A percentile compares a stretch with the other conserved stretches of the same genome.
Evolutionary conservation across 2,888 invertebrate species (phyloP).

Genomic region (Protonemura montana): DNA sequence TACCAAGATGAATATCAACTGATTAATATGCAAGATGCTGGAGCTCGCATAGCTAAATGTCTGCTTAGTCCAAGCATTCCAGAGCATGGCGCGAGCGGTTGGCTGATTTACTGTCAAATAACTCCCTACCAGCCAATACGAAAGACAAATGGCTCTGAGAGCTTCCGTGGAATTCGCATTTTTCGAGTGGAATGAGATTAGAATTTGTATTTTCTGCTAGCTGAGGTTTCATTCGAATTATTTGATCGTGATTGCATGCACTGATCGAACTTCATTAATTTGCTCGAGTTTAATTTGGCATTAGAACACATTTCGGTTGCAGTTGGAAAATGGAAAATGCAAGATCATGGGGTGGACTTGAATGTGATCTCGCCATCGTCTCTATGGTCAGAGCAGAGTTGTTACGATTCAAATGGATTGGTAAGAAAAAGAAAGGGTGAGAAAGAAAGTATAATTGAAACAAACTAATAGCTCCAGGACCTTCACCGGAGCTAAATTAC

Average conservation of each 20-base stretch:
- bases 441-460: too few relatives aligned
- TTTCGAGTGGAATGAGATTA: background rate
- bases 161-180: background rate
- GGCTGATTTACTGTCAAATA: constrained; percentile 7
- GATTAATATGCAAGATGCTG: constrained; percentile 5
- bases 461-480: too few relatives aligned
- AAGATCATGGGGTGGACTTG: too few relatives aligned
- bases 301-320: too few relatives aligned
- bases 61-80: background rate
- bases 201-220: background rate
- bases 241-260: background rate
- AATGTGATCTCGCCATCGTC: too few relatives aligned
- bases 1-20: constrained; percentile 12
- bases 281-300: too few relatives aligned
- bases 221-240: background rate
- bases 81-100: background rate
- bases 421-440: too few relatives aligned
- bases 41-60: background rate
- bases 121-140: background rate
- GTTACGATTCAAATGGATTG: too few relatives aligned
- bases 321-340: too few relatives aligned
- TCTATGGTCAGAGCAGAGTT: too few relatives aligned
- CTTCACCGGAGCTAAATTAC: too few relatives aligned
- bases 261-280: too few relatives aligned
- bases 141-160: background rate